Percentiles rank a stretch among this genome's conserved stretches.
Evolutionary conservation across 2,888 invertebrate species (phyloP).

Genomic region (Athripsodes cinereus): DNA sequence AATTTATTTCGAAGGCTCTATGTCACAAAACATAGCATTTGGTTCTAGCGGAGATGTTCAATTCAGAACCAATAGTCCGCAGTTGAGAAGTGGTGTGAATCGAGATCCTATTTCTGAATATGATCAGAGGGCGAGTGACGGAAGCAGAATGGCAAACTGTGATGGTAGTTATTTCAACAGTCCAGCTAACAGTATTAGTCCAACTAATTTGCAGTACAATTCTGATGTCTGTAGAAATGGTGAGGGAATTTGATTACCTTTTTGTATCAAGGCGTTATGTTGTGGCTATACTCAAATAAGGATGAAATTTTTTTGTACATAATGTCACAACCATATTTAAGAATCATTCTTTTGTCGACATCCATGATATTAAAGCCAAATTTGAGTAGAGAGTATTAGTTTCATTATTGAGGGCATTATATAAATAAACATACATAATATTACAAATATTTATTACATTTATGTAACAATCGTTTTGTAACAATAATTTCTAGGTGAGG

Average conservation of each 20-base stretch:
- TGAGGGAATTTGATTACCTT: conserved; percentile 4
- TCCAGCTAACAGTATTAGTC: conserved; percentile 26
- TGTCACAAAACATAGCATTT: conserved; percentile 5
- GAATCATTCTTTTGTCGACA: no score
- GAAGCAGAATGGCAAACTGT: conserved; percentile 6
- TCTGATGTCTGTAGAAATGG: conserved; percentile 19
- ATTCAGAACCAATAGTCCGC: conserved; percentile 10
- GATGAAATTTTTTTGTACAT: no score
- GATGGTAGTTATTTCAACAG: conserved; percentile 25
- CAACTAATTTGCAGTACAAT: conserved; percentile 23
- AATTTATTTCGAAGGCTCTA: conserved; percentile 20
- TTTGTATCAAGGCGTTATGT: background rate
- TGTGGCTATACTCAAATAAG: no score
- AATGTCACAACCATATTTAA: no score
- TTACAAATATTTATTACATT: no score
- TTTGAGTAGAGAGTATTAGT: no score
- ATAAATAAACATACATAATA: no score
- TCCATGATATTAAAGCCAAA: background rate
- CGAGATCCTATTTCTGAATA: conserved; percentile 7
- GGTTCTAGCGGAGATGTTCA: conserved; percentile 10
- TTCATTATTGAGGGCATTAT: no score
- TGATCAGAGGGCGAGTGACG: background rate
- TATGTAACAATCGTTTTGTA: no score
- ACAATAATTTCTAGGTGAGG: conserved; percentile 8
- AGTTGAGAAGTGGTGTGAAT: background rate